Base-by-base conservation (phyloP, 2,113 vertebrate genomes). In the Eulacestoma nigropectus region DNA sequence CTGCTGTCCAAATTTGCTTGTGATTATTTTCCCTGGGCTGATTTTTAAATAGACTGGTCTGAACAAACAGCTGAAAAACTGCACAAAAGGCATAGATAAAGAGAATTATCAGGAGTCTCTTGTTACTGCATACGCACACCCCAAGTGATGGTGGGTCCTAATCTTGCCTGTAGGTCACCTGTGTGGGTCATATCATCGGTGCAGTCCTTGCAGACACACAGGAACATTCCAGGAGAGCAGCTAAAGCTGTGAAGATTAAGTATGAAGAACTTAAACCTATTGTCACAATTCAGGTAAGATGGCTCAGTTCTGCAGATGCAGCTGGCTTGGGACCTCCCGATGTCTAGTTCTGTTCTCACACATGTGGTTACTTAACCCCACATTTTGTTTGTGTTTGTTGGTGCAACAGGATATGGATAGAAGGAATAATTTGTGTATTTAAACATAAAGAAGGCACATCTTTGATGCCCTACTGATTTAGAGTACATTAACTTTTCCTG, bases 181-280 rank as follows among this genome's bases (percentile, higher is more conserved):
- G 99, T 75, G 96, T 99, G 62, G 99, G 99, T 67, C 99, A 99
- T 37, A 97, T 99, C 93, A 98, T 99, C 1, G 99, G 99, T 7
- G 99, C 98, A 6, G 98, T 99, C 85, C 97, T 99, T 23, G 98
- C 99, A 6, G 98, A 99, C 85, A 99, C 99, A 13, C 98, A 99
- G 87, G 97, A 98, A 55, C 98, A 99, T 20, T 99, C 99, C 37
- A 99, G 99, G 91, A 98, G 98, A 96, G 99, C 99, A 2, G 98
- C 98, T 64, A 99, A 97, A 88, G 98, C 96, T 12, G 98, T 99
- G 57, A 99, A 96, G 97, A 95, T 99, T 77, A 93, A 97, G 50
- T 99, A 99, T 29, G 98, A 99, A 49, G 99, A 99, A n/a, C 98
- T 99, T 64, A 97, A 96, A 65, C 98, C 99, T 47, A 97, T 99